phyloP scores from a whole-genome alignment of 2,797 vertebrate genomes.

The Caiman crocodilus region DNA sequence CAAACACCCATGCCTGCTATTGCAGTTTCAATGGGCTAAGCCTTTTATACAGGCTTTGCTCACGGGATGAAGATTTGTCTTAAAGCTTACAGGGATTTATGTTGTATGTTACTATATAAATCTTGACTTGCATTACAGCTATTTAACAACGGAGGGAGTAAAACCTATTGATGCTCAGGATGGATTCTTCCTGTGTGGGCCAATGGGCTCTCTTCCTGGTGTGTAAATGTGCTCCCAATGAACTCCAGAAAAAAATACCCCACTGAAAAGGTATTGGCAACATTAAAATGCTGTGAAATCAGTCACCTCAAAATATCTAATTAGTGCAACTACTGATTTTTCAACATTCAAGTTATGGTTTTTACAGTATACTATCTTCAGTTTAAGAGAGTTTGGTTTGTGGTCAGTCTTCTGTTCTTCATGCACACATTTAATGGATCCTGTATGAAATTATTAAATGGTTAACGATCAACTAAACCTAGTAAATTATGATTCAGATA shows the following conservation, averaged over 20 bases:
- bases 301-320: neutral
- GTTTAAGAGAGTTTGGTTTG: neutral
- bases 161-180: no score
- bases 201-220: neutral
- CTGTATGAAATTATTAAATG: neutral
- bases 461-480: neutral
- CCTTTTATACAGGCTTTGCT: neutral
- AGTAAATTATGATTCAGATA: neutral
- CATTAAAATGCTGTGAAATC: neutral
- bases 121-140: neutral
- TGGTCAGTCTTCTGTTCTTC: neutral
- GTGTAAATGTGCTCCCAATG: no score
- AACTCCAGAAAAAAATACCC: no score
- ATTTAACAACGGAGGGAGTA: neutral
- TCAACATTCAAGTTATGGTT: neutral
- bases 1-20: no score
- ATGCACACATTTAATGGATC: accelerated
- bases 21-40: no score
- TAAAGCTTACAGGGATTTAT: neutral
- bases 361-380: neutral
- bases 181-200: neutral
- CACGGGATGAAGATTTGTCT: neutral
- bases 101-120: neutral
- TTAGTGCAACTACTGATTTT: neutral
- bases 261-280: no score